phyloP scores from a whole-genome alignment of 2,888 invertebrate species.

The Drosophila longiperda region DNA sequence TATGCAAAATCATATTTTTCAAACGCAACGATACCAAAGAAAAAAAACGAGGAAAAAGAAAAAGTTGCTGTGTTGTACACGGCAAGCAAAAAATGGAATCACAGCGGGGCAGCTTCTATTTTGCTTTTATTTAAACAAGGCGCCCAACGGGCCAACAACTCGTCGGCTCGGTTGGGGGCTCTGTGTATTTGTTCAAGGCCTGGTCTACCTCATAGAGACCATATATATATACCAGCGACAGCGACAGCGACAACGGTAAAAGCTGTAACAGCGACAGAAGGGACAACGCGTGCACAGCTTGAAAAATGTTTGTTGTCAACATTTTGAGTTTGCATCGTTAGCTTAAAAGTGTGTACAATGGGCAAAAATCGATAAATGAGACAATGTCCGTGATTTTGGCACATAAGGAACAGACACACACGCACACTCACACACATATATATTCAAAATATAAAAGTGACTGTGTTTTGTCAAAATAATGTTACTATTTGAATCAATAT shows the following conservation, averaged over 20 bases:
- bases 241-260: conserved; percentile 43
- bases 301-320: conserved; percentile 82
- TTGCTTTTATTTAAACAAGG: conserved; percentile 56
- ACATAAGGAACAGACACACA: conserved; percentile 35
- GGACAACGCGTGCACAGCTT: conserved; percentile 74
- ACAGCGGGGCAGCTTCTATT: conserved; percentile 69
- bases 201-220: conserved; percentile 62
- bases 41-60: conserved; percentile 4
- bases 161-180: conserved; percentile 30
- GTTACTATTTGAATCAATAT: not conserved
- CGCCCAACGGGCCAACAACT: conserved; percentile 50
- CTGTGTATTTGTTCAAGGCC: conserved; percentile 70
- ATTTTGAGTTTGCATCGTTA: conserved; percentile 81
- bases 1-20: conserved; percentile 78
- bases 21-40: conserved; percentile 32
- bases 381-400: conserved; percentile 55
- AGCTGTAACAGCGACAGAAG: conserved; percentile 42
- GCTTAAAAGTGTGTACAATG: conserved; percentile 76
- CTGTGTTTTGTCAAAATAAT: not conserved
- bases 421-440: conserved; percentile 13
- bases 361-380: conserved; percentile 73
- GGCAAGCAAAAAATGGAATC: conserved; percentile 72
- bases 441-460: not conserved
- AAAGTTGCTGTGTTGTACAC: conserved; percentile 48
- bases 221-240: conserved; percentile 19